Evolutionary conservation across 2,113 vertebrate genomes (phyloP).

Genomic region (Orientallactaga bullata): DNA sequence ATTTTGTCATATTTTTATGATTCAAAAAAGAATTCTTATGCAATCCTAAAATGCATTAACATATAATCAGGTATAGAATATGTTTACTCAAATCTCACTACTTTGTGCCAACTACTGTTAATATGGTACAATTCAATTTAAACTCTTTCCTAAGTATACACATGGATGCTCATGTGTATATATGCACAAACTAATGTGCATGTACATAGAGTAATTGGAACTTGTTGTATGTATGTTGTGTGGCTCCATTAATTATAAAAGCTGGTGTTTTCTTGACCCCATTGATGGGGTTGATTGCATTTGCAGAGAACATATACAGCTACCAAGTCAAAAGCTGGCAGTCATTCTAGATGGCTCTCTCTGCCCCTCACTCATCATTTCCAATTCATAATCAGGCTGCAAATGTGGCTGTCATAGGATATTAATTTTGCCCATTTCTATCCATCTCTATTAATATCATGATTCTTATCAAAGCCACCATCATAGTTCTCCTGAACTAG

Average conservation of each 20-base stretch:
- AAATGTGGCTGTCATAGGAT: not conserved
- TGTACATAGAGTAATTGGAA: not conserved
- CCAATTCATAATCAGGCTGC: not conserved
- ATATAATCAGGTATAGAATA: constrained; percentile 10
- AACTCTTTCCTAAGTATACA: not conserved
- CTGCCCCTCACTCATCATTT: not conserved
- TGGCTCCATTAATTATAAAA: not conserved
- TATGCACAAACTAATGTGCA: not conserved
- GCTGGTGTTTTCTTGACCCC: not conserved
- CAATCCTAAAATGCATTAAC: constrained; percentile 1
- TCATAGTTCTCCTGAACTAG: not conserved
- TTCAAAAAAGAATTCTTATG: constrained; percentile 12
- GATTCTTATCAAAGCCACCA: not conserved
- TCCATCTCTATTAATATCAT: not conserved
- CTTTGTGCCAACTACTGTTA: not conserved
- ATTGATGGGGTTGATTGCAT: not conserved
- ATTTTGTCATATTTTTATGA: constrained; percentile 20
- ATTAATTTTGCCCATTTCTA: not conserved
- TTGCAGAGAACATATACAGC: not conserved
- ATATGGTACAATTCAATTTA: constrained; percentile 1
- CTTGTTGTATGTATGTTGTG: not conserved
- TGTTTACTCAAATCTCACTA: not conserved
- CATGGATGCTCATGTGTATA: not conserved
- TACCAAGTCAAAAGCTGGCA: not conserved
- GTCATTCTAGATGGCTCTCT: not conserved